Evolutionary conservation across 2,888 invertebrate genomes (phyloP).

Genomic region (Xestia rhomboidea): DNA sequence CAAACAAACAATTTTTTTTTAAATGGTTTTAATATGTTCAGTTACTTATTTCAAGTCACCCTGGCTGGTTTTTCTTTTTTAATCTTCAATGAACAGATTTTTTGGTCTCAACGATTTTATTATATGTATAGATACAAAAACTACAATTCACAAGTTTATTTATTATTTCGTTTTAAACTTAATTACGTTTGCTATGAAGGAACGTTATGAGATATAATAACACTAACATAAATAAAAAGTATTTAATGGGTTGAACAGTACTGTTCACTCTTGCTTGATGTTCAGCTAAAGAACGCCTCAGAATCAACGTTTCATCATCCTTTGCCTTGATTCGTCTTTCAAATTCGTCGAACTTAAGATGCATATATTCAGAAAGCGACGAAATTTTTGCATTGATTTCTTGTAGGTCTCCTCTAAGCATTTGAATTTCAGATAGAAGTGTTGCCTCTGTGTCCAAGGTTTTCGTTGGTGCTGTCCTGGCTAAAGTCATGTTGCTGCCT

Average conservation of each 20-base stretch:
- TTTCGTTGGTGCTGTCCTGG: not conserved
- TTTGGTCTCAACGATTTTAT: too few relatives aligned
- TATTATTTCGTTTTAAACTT: not conserved
- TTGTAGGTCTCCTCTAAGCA: conserved; percentile 22
- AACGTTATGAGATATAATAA: conserved; percentile 18
- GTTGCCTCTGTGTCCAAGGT: not conserved
- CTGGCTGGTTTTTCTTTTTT: too few relatives aligned
- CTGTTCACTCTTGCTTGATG: conserved; percentile 14
- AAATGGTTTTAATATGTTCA: too few relatives aligned
- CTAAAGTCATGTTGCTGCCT: not conserved
- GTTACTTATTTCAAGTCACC: too few relatives aligned
- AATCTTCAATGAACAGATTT: too few relatives aligned
- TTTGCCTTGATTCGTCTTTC: conserved; percentile 28
- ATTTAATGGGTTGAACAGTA: conserved; percentile 32
- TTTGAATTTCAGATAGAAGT: conserved; percentile 14
- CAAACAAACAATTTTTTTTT: too few relatives aligned
- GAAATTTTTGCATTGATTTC: conserved; percentile 13
- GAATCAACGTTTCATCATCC: conserved; percentile 16
- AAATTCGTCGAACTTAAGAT: conserved; percentile 19
- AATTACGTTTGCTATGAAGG: conserved; percentile 7
- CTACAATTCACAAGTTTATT: too few relatives aligned
- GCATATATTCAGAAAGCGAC: conserved; percentile 3
- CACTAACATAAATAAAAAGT: conserved; percentile 26
- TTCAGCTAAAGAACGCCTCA: conserved; percentile 12
- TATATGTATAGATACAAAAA: too few relatives aligned